A percentile compares a stretch with the other conserved stretches of the same genome.
These are phyloP conservation scores for Athene cunicularia DNA, from an alignment of 2,113 vertebrate genomes.

Conservation along the genomic window DNA sequence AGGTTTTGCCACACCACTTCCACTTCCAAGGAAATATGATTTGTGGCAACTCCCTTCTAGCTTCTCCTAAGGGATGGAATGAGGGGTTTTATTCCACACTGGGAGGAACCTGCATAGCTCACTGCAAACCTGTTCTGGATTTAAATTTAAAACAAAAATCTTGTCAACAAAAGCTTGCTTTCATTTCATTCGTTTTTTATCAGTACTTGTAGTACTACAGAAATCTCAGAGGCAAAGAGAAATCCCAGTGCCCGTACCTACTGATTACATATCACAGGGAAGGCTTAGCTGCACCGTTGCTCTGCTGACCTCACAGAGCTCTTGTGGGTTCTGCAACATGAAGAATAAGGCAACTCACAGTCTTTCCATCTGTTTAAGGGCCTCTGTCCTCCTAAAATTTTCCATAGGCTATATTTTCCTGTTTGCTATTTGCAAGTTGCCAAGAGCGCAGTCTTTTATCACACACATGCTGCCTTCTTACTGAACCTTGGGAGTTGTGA, in stretches of 20 bases:
- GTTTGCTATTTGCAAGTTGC: not conserved
- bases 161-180: accelerated
- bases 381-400: not conserved
- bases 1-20: not conserved
- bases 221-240: not conserved
- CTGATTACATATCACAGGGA: not conserved
- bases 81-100: not conserved
- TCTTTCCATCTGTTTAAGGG: not conserved
- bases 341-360: not conserved
- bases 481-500: not conserved
- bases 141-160: not conserved
- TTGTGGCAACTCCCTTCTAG: not conserved
- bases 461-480: not conserved
- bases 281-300: not conserved
- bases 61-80: not conserved
- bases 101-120: not conserved
- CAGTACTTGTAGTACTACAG: not conserved
- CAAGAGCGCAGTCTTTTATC: not conserved
- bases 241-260: not conserved
- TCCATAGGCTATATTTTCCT: not conserved
- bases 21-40: not conserved
- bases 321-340: not conserved
- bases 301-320: not conserved
- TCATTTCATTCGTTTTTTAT: not conserved
- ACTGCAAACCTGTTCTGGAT: not conserved